Conservation (phyloP, 2,113 vertebrate genomes). For the Bufo bufo region DNA sequence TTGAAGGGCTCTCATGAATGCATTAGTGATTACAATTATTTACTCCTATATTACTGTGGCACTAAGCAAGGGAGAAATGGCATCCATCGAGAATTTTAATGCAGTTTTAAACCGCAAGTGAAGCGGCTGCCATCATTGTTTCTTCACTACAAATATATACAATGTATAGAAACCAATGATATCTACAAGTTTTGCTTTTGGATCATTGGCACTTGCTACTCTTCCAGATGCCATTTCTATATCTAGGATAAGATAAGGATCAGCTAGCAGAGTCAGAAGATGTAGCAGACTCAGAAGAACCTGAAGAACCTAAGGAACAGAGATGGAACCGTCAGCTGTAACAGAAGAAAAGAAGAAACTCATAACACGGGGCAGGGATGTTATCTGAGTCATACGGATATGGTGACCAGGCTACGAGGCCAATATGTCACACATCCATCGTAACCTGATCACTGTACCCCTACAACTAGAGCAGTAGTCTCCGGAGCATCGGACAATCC, state of each 20-base stretch:
- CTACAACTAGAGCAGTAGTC: constrained; percentile 66
- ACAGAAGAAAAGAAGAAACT: not conserved
- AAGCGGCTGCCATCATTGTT: not conserved
- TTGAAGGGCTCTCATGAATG: not conserved
- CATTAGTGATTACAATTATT: not conserved
- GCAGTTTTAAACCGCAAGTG: no score
- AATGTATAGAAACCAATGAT: no score
- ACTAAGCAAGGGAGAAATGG: not conserved
- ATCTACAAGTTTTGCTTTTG: not conserved
- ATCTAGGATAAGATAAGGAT: not conserved
- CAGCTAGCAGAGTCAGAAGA: not conserved
- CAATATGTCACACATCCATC: constrained; percentile 67
- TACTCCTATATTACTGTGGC: not conserved
- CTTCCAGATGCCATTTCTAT: not conserved
- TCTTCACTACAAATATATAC: not conserved
- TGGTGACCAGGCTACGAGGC: constrained; percentile 70
- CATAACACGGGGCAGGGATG: constrained; percentile 41
- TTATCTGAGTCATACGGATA: constrained; percentile 68
- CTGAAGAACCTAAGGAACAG: not conserved
- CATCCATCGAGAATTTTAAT: not conserved
- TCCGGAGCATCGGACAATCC: constrained; percentile 59
- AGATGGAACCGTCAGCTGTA: not conserved
- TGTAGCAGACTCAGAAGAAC: not conserved
- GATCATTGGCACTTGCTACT: not conserved
- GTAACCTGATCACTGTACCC: constrained; percentile 74